Evolutionary conservation across 2,888 invertebrate species (phyloP).

Genomic region (Hypselothyrea guttata): DNA sequence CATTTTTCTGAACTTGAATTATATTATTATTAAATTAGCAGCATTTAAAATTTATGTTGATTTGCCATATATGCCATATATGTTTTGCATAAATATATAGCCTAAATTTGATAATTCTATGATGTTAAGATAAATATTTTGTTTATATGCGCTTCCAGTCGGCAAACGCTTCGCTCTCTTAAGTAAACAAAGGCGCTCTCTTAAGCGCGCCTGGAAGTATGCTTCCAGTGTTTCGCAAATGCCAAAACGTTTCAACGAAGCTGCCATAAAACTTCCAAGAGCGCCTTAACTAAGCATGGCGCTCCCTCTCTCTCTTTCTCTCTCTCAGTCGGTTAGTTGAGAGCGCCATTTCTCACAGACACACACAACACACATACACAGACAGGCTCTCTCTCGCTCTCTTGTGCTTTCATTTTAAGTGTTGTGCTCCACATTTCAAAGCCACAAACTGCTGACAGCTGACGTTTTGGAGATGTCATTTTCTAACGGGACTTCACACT

Average conservation of each 20-base stretch:
- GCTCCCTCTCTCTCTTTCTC: constrained; percentile 8
- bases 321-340: background rate
- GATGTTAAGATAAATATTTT: too few species aligned
- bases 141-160: constrained; percentile 30
- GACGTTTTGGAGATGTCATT: constrained; percentile 64
- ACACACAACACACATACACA: background rate
- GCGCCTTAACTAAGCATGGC: background rate
- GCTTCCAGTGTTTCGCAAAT: constrained; percentile 41
- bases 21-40: too few species aligned
- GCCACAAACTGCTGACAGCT: constrained; percentile 67
- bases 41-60: too few species aligned
- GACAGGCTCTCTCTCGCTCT: constrained; percentile 9
- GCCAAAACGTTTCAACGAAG: constrained; percentile 41
- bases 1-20: too few species aligned
- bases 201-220: constrained; percentile 30
- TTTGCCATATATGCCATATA: too few species aligned
- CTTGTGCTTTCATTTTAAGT: constrained; percentile 18
- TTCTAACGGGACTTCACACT: constrained; percentile 36
- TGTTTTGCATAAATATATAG: too few species aligned
- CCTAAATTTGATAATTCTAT: too few species aligned
- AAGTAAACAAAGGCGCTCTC: constrained; percentile 50
- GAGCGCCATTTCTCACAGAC: constrained; percentile 5
- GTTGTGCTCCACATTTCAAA: constrained; percentile 62
- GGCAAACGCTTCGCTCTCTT: constrained; percentile 18
- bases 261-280: constrained; percentile 47